Evolutionary conservation across 2,888 invertebrate species (phyloP).

Genomic region (Parapristionchus giblindavisi): DNA sequence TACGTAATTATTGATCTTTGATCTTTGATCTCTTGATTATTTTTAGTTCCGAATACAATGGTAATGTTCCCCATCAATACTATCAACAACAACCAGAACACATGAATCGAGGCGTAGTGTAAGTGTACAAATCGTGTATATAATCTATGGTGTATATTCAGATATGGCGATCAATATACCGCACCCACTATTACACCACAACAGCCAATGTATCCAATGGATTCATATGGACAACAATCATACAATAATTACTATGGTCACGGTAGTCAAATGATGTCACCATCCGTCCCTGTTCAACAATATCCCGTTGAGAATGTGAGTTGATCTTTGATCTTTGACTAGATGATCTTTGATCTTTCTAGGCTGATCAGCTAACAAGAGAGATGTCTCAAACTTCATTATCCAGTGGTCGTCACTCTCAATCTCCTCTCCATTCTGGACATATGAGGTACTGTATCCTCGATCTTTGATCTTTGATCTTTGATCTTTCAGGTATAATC

Average conservation of each 20-base stretch:
- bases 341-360: neutral
- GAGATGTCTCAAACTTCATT: conserved; percentile 2
- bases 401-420: neutral
- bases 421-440: conserved; percentile 4
- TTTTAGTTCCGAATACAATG: conserved; percentile 12
- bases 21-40: neutral
- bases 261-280: too few species aligned
- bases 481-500: neutral
- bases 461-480: too few species aligned
- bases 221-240: conserved; percentile 1
- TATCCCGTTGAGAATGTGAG: neutral
- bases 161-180: conserved; percentile 24
- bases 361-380: neutral
- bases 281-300: neutral
- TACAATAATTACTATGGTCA: too few species aligned
- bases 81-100: neutral
- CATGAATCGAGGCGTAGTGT: conserved; percentile 4
- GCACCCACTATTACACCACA: conserved; percentile 13
- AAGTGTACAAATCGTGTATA: neutral
- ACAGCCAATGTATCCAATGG: too few species aligned
- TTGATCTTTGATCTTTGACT: neutral
- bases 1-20: neutral
- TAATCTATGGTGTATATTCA: neutral
- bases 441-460: too few species aligned
- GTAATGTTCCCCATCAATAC: neutral